phyloP scores from a whole-genome alignment of 2,113 vertebrate species.

The Mesitornis unicolor region DNA sequence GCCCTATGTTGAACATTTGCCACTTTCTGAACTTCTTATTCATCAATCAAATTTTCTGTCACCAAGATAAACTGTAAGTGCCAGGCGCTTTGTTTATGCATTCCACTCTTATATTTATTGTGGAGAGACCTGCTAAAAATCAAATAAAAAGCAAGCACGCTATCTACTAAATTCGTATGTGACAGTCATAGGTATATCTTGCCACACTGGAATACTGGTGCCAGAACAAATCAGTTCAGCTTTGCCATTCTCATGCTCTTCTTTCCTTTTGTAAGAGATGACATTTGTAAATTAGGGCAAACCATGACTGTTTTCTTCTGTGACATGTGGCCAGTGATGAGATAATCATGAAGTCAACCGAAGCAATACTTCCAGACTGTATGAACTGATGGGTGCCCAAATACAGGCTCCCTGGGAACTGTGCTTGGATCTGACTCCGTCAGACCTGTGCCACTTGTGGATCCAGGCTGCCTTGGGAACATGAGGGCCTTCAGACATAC shows the following conservation, averaged over 20 bases:
- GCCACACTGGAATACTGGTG: not conserved
- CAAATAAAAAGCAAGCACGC: conserved; percentile 33
- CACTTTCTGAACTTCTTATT: conserved; percentile 45
- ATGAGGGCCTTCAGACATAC: not conserved
- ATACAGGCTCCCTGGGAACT: not conserved
- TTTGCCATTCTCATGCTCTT: not conserved
- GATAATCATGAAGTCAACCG: not conserved
- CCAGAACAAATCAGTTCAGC: conserved; percentile 17
- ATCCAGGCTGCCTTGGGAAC: not conserved
- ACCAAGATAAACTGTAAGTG: conserved; percentile 47
- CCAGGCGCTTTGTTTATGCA: conserved; percentile 19
- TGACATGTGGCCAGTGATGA: not conserved
- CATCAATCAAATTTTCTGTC: conserved; percentile 46
- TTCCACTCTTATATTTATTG: conserved; percentile 40
- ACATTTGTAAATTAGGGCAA: not conserved
- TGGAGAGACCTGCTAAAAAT: conserved; percentile 40
- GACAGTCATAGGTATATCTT: conserved; percentile 47
- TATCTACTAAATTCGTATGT: conserved; percentile 47
- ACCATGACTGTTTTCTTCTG: not conserved
- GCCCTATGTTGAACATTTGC: conserved; percentile 34
- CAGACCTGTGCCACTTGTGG: not conserved
- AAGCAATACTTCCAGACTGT: not conserved
- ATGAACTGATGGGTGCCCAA: not conserved
- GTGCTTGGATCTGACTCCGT: fast-evolving
- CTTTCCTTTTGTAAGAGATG: not conserved